Conservation (phyloP, 2,113 vertebrate genomes). For the Esox niger region DNA sequence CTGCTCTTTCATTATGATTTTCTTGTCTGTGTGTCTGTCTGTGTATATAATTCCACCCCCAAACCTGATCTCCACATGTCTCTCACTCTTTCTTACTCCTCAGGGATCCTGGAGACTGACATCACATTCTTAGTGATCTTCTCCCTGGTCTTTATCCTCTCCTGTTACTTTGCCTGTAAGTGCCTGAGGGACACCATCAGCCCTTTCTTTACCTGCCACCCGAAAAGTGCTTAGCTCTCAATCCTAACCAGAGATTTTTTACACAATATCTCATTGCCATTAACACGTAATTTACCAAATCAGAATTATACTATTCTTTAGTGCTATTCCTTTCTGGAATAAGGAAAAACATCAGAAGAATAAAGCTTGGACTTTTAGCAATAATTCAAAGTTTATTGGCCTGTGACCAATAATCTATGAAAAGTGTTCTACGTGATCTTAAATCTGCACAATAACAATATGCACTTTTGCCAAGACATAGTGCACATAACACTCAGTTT, state of each 20-base stretch:
- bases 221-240: background rate
- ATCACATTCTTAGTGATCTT: conserved; percentile 90
- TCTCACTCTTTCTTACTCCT: background rate
- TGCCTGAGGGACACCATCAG: conserved; percentile 27
- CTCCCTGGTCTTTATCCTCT: conserved; percentile 81
- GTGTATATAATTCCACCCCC: conserved; percentile 3
- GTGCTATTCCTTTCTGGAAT: too few relatives aligned
- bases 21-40: conserved; percentile 2
- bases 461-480: too few relatives aligned
- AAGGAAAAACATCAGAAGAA: too few relatives aligned
- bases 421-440: too few relatives aligned
- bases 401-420: too few relatives aligned
- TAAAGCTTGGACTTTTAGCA: too few relatives aligned
- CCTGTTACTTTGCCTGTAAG: conserved; percentile 91
- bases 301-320: too few relatives aligned
- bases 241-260: background rate
- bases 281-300: background rate
- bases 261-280: background rate
- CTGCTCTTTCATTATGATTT: conserved; percentile 42
- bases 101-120: conserved; percentile 91
- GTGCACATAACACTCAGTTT: too few relatives aligned
- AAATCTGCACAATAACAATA: too few relatives aligned
- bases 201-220: background rate
- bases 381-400: too few relatives aligned
- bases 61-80: conserved; percentile 4